Conservation (phyloP, 2,797 vertebrate genomes). For the Eospalax fontanierii region DNA sequence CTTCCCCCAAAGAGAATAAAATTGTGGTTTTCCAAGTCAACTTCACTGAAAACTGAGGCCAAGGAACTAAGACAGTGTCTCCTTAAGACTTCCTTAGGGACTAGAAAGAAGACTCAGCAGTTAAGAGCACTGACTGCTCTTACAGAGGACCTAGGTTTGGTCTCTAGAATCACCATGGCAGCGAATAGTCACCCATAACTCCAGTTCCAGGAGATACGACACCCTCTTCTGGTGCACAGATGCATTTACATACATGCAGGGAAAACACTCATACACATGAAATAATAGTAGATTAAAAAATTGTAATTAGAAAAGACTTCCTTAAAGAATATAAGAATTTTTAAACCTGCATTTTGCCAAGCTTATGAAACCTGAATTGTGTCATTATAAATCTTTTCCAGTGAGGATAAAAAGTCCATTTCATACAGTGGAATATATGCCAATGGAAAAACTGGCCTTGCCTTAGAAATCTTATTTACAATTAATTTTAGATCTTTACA, state of each 20-base stretch:
- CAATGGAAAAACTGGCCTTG: neutral
- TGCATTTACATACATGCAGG: too few species aligned
- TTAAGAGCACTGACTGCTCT: too few species aligned
- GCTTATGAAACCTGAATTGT: neutral
- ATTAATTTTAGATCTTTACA: constrained; percentile 50
- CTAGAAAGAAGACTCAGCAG: too few species aligned
- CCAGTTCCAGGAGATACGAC: too few species aligned
- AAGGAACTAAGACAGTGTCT: neutral
- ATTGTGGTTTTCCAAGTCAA: constrained; percentile 39
- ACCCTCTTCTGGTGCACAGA: too few species aligned
- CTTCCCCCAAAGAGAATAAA: constrained; percentile 48
- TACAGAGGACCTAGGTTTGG: too few species aligned
- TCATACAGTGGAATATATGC: constrained; percentile 36
- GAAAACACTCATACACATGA: too few species aligned
- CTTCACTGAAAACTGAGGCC: constrained; percentile 45
- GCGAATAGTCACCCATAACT: too few species aligned
- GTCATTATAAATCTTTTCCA: constrained; percentile 31
- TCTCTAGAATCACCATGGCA: too few species aligned
- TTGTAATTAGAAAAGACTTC: neutral
- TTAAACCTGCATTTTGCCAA: constrained; percentile 54
- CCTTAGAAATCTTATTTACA: constrained; percentile 57
- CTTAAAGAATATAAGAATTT: neutral
- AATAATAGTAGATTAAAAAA: too few species aligned
- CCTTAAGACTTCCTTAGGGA: neutral
- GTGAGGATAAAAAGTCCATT: constrained; percentile 1